Evolutionary conservation across 2,888 invertebrate genomes (phyloP), one percentile per base, ranked within the genome.

Genomic region (Prosapia bicincta): DNA sequence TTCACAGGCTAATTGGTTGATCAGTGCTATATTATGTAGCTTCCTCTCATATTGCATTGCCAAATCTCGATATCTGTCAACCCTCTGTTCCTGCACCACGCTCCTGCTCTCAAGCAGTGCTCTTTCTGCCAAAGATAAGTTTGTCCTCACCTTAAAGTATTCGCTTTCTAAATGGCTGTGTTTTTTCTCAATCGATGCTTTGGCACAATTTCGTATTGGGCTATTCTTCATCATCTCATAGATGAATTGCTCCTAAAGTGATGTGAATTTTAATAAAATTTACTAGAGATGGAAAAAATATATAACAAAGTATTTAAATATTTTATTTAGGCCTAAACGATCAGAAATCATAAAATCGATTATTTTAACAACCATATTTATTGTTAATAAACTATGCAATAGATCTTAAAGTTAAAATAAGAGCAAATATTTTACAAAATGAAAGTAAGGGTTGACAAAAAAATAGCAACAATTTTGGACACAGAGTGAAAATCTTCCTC

Each of bases 181-280:
- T 83, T 91, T 92, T 72, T 91, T 90, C 79, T 90, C 88, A 78
- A 91, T 88, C 76, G 87, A 88, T 77, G 88, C 87, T 80, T 89
- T 88, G 13, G 89, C 89, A 68, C 85, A 87, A 0, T 86, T 85
- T 77, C 89, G 87, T 0, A 88, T 87, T 69, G 89, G 88, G 69
- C 88, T 88, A 79, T 88, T 89, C 82, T 88, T 86, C 1, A 88
- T 84, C 80, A 93, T 86, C 80, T 93, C 93, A 81, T 89, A 88
- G 79, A 93, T 91, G 69, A 93, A 87, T 81, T 91, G 90, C 83
- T 93, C 91, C 84, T 93, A 94, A 26, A 92, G 88, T 81, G 90
- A 26, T 25, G n/a, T n/a, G n/a, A n/a, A n/a, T n/a, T n/a, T n/a
- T n/a, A n/a, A n/a, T n/a, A n/a, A n/a, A n/a, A n/a, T n/a, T n/a